Conservation (phyloP, 1,140 invertebrate genomes). For the Macrotrachela quadricornifera region DNA sequence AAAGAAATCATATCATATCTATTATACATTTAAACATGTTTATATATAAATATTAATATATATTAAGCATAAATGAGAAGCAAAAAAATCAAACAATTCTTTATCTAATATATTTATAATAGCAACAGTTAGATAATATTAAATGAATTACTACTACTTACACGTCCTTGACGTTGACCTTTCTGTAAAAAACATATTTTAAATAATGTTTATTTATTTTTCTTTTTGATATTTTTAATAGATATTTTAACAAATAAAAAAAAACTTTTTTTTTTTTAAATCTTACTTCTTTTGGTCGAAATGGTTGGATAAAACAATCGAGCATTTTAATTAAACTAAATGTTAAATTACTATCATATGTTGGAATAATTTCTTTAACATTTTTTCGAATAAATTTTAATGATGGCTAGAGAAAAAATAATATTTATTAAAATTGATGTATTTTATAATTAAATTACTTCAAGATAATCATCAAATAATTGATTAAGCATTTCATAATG, state of each 20-base stretch:
- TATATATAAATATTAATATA: no score
- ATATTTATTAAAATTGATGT: no score
- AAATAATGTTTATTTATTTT: no score
- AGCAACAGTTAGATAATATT: no score
- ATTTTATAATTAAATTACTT: slow-evolving; percentile 14
- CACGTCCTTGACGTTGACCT: no score
- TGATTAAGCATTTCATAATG: slow-evolving; percentile 19
- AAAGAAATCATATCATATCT: neutral
- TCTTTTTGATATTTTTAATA: neutral
- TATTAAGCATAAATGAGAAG: no score
- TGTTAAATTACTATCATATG: slow-evolving; percentile 27
- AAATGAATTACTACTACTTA: no score
- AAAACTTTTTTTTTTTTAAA: neutral
- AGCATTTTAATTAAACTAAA: slow-evolving; percentile 29
- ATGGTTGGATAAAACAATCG: slow-evolving; percentile 29
- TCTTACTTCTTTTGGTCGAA: slow-evolving; percentile 26
- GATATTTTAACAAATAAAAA: neutral
- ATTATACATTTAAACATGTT: no score
- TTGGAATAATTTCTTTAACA: slow-evolving; percentile 25
- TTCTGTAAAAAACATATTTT: no score
- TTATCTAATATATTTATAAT: no score
- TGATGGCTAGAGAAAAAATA: slow-evolving; percentile 15
- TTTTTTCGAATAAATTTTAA: slow-evolving; percentile 23
- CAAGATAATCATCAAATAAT: slow-evolving; percentile 25
- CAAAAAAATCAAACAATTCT: no score